Evolutionary conservation across 2,888 invertebrate genomes (phyloP), one percentile per base, ranked within the genome.

Genomic region (Gari tellinella): DNA sequence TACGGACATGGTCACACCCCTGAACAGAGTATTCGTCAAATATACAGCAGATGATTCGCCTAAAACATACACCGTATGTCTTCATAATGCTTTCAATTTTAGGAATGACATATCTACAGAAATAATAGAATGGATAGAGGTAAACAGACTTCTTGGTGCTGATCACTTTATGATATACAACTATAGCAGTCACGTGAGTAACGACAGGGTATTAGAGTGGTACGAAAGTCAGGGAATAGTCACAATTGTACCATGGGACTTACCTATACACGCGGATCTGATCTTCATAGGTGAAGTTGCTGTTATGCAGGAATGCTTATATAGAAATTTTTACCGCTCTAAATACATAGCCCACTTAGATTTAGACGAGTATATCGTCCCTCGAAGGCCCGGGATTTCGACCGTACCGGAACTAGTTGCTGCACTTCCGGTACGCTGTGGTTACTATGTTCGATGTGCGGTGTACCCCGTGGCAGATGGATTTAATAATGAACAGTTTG

Each of bases 281-380:
- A 88, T 89, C 81, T 89, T 90, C 66, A 85, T 88, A 64, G 91
- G 85, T 1, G 90, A 91, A 69, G 70, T 88, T 31, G 78, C 88
- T 12, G 85, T 90, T 7, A 80, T 89, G 62, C 89, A 90, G 66
- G 90, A 91, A 76, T 91, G 91, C 67, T 81, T 90, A 5, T 88
- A 88, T 64, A 73, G 90, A 37, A 73, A 80, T 55, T 78, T 83
- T 72, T 58, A 77, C 49, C 17, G 56, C 15, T 82, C 83, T 38
- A 62, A 82, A 23, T 89, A 83, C 62, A 58, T 90, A 12, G 88
- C 88, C 4, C 87, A 86, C 68, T 72, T 83, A 57, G 91, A 91
- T 67, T 57, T 90, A 17, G 90, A 91, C 64, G 91, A 91, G 70
- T 86, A 88, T 52, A 84, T 91, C 40, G 81, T 90, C 14, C 90